Conservation (phyloP, 2,113 vertebrate genomes). For the Hippocampus mohnikei region DNA sequence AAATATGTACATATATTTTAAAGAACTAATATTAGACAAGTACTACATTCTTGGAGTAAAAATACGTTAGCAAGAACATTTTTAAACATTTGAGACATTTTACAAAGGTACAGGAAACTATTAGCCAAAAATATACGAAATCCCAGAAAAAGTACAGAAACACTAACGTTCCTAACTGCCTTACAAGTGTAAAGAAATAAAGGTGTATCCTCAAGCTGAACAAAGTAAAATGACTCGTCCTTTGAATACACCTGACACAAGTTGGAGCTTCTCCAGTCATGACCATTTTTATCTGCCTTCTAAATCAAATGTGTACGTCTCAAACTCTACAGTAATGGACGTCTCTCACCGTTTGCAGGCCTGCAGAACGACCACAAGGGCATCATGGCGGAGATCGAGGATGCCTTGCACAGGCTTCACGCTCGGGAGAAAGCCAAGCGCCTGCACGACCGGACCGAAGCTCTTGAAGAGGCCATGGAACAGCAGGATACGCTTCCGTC, state of each 20-base stretch:
- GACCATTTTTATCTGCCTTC: neutral
- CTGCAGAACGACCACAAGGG: slow-evolving; percentile 94
- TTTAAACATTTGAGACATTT: no score
- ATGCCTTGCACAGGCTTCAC: slow-evolving; percentile 88
- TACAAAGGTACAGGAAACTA: no score
- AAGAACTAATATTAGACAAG: no score
- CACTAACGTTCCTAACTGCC: no score
- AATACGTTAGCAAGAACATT: no score
- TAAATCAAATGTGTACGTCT: neutral
- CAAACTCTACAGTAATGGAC: neutral
- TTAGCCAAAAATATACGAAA: no score
- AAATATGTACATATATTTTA: no score
- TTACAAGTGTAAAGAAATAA: no score
- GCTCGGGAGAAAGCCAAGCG: slow-evolving; percentile 84
- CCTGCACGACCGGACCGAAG: slow-evolving; percentile 75
- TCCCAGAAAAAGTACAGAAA: no score
- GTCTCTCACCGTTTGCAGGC: slow-evolving; percentile 66
- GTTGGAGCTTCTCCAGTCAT: neutral
- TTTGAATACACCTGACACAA: neutral
- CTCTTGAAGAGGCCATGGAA: slow-evolving; percentile 64
- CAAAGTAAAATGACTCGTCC: neutral
- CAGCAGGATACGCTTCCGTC: slow-evolving; percentile 46
- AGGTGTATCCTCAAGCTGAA: neutral
- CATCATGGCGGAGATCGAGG: slow-evolving; percentile 90
- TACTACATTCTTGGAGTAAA: no score